Percentiles rank a stretch among this genome's conserved stretches.
phyloP scores from a whole-genome alignment of 1,140 invertebrate species.

The Pseudomyrmex flavicornis region DNA sequence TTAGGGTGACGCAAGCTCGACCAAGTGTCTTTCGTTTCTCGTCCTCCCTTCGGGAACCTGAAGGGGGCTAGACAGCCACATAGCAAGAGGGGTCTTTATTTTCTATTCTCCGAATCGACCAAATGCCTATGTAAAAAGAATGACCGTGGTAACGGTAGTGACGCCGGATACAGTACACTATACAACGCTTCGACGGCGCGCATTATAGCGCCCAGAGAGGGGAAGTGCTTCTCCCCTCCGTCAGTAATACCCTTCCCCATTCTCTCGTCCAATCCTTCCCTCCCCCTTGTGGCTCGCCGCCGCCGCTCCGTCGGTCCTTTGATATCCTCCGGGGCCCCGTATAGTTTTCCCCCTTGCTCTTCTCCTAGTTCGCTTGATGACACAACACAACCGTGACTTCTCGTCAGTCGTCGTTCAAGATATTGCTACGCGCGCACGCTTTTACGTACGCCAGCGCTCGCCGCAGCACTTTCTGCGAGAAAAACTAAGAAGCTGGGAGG shows the following conservation, averaged over 20 bases:
- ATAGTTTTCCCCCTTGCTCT: slow-evolving; percentile 50
- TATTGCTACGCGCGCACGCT: slow-evolving; percentile 67
- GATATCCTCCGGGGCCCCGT: slow-evolving; percentile 41
- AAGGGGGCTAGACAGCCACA: background rate
- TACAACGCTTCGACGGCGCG: background rate
- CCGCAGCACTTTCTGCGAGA: slow-evolving; percentile 30
- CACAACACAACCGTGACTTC: slow-evolving; percentile 73
- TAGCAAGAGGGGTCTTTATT: background rate
- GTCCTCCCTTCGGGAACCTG: too few species aligned
- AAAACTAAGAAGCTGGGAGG: background rate
- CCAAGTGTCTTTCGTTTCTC: too few species aligned
- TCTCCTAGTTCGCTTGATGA: slow-evolving; percentile 36
- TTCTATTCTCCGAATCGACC: background rate
- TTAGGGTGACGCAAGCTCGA: too few species aligned
- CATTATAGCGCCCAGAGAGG: slow-evolving; percentile 23
- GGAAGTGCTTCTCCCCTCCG: slow-evolving; percentile 6
- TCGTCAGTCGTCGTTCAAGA: slow-evolving; percentile 76
- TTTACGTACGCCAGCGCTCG: slow-evolving; percentile 23
- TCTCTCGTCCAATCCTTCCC: background rate
- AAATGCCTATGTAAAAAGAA: slow-evolving; percentile 37
- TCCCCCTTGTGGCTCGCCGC: background rate
- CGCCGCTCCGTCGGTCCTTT: slow-evolving; percentile 22
- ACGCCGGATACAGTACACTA: background rate
- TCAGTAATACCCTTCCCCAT: slow-evolving; percentile 25
- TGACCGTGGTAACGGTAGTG: slow-evolving; percentile 31